phyloP scores from a whole-genome alignment of 92 coral and sea anemone genomes.

The Pocillopora grandis region DNA sequence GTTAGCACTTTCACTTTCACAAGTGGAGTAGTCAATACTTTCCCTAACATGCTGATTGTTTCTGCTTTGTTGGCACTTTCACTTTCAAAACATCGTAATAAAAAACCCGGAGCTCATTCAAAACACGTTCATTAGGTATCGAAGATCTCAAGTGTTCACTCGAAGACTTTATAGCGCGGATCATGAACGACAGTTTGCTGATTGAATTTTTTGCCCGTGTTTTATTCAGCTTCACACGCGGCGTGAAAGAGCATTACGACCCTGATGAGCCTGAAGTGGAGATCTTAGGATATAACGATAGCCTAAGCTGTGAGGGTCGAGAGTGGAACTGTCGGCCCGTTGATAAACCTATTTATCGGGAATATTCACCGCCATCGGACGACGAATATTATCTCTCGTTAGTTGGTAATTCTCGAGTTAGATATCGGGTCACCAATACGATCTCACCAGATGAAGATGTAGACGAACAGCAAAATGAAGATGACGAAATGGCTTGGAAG shows the following conservation, averaged over 20 bases:
- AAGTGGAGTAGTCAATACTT: too few species aligned
- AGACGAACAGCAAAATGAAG: too few species aligned
- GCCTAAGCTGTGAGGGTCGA: constrained; percentile 7
- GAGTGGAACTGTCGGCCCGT: constrained; percentile 30
- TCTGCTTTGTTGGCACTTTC: too few species aligned
- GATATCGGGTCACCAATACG: too few species aligned
- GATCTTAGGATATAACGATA: not conserved
- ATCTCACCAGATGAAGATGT: too few species aligned
- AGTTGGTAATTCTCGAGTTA: too few species aligned
- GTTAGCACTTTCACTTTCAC: too few species aligned
- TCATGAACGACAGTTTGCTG: too few species aligned
- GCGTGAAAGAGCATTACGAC: not conserved
- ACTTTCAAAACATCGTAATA: not conserved
- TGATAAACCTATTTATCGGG: constrained; percentile 17
- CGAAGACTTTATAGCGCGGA: not conserved
- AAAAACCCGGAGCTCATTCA: constrained; percentile 46
- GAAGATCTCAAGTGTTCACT: too few species aligned
- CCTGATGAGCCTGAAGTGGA: not conserved
- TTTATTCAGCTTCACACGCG: not conserved
- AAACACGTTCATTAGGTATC: not conserved
- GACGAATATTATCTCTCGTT: too few species aligned
- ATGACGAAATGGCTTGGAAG: constrained; percentile 18
- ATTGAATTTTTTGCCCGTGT: too few species aligned
- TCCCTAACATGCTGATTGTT: too few species aligned
- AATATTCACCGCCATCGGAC: not conserved